Evolutionary conservation across 2,888 invertebrate genomes (phyloP).

Genomic region (Polydesmus complanatus): DNA sequence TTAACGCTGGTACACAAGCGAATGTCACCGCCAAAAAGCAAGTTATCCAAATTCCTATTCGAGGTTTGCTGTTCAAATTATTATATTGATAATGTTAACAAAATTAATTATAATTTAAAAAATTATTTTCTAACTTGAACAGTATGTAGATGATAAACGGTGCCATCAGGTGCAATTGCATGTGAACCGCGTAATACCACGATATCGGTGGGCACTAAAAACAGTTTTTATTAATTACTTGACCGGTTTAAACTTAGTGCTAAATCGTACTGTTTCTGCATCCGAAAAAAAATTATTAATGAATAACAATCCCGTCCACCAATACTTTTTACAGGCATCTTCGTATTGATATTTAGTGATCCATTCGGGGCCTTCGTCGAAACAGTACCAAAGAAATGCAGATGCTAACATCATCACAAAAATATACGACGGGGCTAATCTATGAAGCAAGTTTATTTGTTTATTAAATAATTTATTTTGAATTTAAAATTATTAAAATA

Average conservation of each 20-base stretch:
- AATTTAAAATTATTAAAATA: constrained; percentile 1
- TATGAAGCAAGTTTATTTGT: not conserved
- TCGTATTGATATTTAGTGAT: not conserved
- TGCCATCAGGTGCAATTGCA: constrained; percentile 12
- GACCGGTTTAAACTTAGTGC: not conserved
- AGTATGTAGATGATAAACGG: constrained; percentile 9
- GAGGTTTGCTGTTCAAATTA: not conserved
- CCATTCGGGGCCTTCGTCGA: constrained; percentile 7
- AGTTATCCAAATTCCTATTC: not conserved
- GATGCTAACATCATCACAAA: constrained; percentile 5
- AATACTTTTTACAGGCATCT: constrained; percentile 2
- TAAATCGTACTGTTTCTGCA: not conserved
- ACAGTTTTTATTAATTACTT: not conserved
- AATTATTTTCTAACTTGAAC: constrained; percentile 3
- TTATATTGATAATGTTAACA: too few relatives aligned
- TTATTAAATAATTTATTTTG: not conserved
- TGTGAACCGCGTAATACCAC: constrained; percentile 12
- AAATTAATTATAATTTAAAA: too few relatives aligned
- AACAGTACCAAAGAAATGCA: not conserved
- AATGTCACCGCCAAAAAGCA: not conserved
- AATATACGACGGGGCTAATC: constrained; percentile 2
- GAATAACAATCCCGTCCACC: constrained; percentile 11
- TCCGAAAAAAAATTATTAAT: constrained; percentile 11
- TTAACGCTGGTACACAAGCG: not conserved
- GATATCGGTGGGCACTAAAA: constrained; percentile 10